Conservation (phyloP, 2,113 vertebrate species). For the Numida meleagris region DNA sequence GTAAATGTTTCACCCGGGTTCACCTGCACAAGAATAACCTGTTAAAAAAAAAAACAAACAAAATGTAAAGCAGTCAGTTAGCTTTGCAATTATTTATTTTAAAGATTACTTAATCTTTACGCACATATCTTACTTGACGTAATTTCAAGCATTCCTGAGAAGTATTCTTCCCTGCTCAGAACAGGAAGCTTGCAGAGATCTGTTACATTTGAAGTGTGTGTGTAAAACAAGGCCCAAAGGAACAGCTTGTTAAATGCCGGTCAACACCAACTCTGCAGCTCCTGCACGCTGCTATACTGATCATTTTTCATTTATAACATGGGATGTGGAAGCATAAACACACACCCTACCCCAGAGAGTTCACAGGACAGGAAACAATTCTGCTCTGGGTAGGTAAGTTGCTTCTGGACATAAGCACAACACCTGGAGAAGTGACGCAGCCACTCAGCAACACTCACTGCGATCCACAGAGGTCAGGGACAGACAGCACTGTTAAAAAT, state of each 20-base stretch:
- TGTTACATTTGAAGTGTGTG: neutral
- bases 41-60: neutral
- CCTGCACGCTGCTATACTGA: neutral
- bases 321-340: neutral
- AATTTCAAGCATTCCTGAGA: neutral
- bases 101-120: neutral
- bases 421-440: neutral
- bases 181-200: neutral
- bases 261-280: neutral
- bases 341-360: neutral
- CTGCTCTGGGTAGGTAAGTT: neutral
- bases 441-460: neutral
- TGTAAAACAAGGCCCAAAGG: neutral
- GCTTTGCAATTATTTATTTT: neutral
- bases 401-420: neutral
- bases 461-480: neutral
- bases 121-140: neutral
- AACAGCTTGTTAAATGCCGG: neutral
- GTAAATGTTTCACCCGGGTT: slow-evolving; percentile 86
- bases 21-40: slow-evolving; percentile 86
- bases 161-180: neutral
- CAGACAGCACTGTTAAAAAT: neutral
- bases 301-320: neutral
- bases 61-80: neutral
- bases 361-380: neutral